Evolutionary conservation across 2,888 invertebrate species (phyloP).

Genomic region (Xiphydria camelus): DNA sequence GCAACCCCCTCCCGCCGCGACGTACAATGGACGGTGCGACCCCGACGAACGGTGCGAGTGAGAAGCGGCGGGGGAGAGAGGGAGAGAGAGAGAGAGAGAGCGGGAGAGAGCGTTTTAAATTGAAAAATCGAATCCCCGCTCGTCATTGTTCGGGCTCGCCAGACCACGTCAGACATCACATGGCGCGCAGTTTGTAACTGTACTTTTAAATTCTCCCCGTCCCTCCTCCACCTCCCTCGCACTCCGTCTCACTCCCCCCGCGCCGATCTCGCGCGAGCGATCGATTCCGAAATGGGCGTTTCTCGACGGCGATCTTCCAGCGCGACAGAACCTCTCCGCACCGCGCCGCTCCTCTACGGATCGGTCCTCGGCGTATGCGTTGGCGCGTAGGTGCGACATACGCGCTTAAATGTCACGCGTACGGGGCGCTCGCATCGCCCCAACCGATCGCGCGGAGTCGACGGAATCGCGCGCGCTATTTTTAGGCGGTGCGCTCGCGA

Average conservation of each 20-base stretch:
- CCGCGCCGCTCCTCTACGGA: too few species aligned
- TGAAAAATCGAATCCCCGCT: conserved; percentile 52
- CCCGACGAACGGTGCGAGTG: conserved; percentile 16
- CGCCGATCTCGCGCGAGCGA: too few species aligned
- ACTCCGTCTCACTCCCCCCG: too few species aligned
- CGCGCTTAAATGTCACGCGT: too few species aligned
- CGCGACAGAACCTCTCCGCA: neutral
- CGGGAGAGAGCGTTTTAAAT: conserved; percentile 40
- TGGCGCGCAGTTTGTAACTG: conserved; percentile 28
- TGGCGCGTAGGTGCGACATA: too few species aligned
- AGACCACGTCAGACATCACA: conserved; percentile 42
- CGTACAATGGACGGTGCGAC: conserved; percentile 27
- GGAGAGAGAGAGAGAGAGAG: conserved; percentile 23
- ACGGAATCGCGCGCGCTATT: neutral
- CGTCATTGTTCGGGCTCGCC: conserved; percentile 46
- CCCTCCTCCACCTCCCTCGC: too few species aligned
- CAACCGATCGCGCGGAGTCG: too few species aligned
- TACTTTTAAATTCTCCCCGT: conserved; percentile 16
- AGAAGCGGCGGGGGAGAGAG: conserved; percentile 23
- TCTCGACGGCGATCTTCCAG: neutral
- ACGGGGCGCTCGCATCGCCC: too few species aligned
- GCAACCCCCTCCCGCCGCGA: conserved; percentile 3
- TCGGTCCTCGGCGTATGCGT: too few species aligned
- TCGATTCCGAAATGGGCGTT: too few species aligned
- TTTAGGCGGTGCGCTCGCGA: neutral